These are phyloP conservation scores for Caenorhabditis afra DNA, from an alignment of 2,888 invertebrate genomes.

Conservation along the genomic window DNA sequence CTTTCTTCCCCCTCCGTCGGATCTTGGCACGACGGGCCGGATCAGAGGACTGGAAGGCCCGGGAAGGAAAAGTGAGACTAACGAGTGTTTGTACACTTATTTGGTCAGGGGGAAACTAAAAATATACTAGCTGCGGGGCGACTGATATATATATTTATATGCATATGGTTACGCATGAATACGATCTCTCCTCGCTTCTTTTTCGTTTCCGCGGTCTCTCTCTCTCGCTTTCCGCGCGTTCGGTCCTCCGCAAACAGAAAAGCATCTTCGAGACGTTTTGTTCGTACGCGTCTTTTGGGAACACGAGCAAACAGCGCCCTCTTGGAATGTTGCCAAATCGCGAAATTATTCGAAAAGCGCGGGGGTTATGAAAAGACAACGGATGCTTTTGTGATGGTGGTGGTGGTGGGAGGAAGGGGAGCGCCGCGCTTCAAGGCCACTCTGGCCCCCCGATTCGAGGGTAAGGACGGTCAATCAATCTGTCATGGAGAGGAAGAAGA, in stretches of 20 bases:
- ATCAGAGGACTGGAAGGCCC: too few relatives aligned
- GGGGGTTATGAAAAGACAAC: not conserved
- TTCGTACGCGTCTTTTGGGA: not conserved
- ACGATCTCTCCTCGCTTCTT: too few relatives aligned
- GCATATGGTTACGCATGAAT: slow-evolving; percentile 14
- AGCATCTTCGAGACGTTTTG: not conserved
- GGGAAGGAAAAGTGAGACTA: not conserved
- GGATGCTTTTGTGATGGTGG: not conserved
- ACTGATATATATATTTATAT: slow-evolving; percentile 12
- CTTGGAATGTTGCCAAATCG: slow-evolving; percentile 54
- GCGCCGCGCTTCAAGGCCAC: slow-evolving; percentile 20
- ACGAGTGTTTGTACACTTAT: not conserved
- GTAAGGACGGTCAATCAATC: slow-evolving; percentile 49
- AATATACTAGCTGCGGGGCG: slow-evolving; percentile 15
- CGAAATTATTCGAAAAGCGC: too few relatives aligned
- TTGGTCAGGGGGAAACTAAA: slow-evolving; percentile 5
- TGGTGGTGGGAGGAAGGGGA: not conserved
- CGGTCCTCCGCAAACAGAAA: slow-evolving; percentile 10
- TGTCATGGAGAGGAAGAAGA: slow-evolving; percentile 36
- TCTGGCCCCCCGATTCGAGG: not conserved
- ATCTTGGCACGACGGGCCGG: not conserved
- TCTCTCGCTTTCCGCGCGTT: not conserved
- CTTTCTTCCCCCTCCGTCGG: not conserved
- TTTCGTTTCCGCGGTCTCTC: too few relatives aligned
- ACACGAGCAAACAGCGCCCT: slow-evolving; percentile 24